Evolutionary conservation across 2,797 vertebrate species (phyloP).

Genomic region (Onychomys leucogaster): DNA sequence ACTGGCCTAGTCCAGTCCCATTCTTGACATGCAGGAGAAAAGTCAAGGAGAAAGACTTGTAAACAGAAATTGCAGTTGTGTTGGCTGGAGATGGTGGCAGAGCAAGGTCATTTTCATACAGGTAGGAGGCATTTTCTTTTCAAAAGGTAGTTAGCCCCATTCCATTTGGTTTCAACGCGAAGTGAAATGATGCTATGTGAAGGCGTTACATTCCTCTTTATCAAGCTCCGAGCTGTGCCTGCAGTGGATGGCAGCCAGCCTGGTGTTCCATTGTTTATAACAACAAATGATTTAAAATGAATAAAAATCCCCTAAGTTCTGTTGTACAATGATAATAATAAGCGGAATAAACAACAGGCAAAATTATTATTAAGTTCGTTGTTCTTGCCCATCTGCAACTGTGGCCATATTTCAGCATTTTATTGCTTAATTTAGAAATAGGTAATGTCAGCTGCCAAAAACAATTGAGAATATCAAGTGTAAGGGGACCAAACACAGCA

Average conservation of each 20-base stretch:
- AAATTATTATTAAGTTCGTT: slow-evolving; percentile 52
- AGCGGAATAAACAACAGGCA: slow-evolving; percentile 30
- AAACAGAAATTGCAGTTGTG: background rate
- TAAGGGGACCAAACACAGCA: background rate
- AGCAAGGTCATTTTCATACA: background rate
- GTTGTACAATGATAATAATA: slow-evolving; percentile 54
- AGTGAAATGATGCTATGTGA: background rate
- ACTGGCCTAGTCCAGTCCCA: no score
- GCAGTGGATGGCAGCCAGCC: slow-evolving; percentile 17
- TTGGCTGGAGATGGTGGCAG: background rate
- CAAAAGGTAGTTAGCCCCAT: background rate
- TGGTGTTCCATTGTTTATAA: slow-evolving; percentile 65
- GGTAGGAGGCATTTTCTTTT: background rate
- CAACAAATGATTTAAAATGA: slow-evolving; percentile 71
- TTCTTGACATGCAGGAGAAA: background rate
- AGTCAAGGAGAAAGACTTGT: background rate
- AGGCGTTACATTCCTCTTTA: background rate
- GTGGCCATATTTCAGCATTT: slow-evolving; percentile 11
- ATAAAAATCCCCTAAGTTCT: slow-evolving; percentile 57
- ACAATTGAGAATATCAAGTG: slow-evolving; percentile 49
- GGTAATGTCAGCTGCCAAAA: slow-evolving; percentile 49
- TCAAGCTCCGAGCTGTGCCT: background rate
- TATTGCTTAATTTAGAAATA: slow-evolving; percentile 68
- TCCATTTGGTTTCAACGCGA: background rate
- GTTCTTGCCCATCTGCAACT: slow-evolving; percentile 43